Percentiles rank a stretch among this genome's conserved stretches.
These are phyloP conservation scores for Athetis lepigone DNA, from an alignment of 2,888 invertebrate species.

Conservation along the genomic window DNA sequence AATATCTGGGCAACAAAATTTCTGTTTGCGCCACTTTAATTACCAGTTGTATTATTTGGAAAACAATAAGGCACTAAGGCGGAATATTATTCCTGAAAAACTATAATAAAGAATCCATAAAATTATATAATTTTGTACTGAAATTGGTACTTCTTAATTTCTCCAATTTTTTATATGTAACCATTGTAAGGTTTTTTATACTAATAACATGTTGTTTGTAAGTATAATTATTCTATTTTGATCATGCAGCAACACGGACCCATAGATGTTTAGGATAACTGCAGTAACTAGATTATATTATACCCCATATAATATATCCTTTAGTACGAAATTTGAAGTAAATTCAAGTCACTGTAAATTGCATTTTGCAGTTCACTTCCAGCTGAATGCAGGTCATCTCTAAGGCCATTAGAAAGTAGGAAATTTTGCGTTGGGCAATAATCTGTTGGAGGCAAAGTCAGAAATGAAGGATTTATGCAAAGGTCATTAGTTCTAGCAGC, in stretches of 20 bases:
- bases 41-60: not conserved
- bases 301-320: too few relatives aligned
- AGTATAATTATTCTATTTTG: not conserved
- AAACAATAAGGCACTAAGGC: not conserved
- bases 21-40: not conserved
- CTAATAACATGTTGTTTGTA: not conserved
- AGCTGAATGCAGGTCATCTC: not conserved
- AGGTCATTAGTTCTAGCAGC: not conserved
- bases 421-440: not conserved
- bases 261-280: not conserved
- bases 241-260: not conserved
- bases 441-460: not conserved
- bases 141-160: not conserved
- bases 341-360: not conserved
- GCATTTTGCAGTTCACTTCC: slow-evolving; percentile 5
- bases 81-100: too few relatives aligned
- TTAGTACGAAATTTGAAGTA: too few relatives aligned
- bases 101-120: too few relatives aligned
- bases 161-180: not conserved
- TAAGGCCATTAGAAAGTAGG: slow-evolving; percentile 17
- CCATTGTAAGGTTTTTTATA: too few relatives aligned
- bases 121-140: too few relatives aligned
- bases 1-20: not conserved
- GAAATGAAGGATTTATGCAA: not conserved
- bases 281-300: too few relatives aligned